Conservation (phyloP, 2,113 vertebrate species). For the Sula dactylatra region DNA sequence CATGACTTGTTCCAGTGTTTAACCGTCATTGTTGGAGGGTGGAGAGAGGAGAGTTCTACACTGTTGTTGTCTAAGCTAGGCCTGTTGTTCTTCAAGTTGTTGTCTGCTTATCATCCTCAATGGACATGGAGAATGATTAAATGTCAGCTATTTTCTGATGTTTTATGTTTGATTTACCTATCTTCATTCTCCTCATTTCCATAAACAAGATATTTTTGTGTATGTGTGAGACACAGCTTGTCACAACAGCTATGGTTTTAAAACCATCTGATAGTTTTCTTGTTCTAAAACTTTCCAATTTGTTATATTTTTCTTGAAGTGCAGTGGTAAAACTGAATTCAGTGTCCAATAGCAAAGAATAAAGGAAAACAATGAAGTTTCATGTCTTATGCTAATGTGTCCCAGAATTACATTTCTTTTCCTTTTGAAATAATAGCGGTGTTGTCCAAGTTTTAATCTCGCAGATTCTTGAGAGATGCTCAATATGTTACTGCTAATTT, state of each 20-base stretch:
- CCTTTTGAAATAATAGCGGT: not conserved
- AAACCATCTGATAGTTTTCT: not conserved
- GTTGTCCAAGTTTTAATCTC: not conserved
- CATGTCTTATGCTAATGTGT: not conserved
- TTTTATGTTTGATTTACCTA: not conserved
- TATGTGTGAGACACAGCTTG: not conserved
- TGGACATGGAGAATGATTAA: not conserved
- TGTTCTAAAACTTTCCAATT: not conserved
- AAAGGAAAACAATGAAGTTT: not conserved
- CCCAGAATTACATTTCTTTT: not conserved
- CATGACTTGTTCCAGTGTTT: not conserved
- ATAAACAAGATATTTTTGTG: not conserved
- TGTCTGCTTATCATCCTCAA: not conserved
- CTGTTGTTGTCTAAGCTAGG: not conserved
- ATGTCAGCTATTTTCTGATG: not conserved
- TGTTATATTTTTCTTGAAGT: not conserved
- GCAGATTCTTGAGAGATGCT: not conserved
- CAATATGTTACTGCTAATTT: not conserved
- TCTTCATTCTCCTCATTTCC: not conserved
- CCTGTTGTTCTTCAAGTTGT: not conserved
- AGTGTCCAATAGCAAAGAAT: not conserved
- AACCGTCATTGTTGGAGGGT: not conserved
- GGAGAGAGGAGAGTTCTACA: not conserved
- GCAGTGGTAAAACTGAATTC: not conserved
- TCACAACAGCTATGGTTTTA: not conserved